Percentiles rank a stretch among this genome's conserved stretches.
Conservation (phyloP, 2,888 invertebrate species). For the Drepanosiphum platanoidis region DNA sequence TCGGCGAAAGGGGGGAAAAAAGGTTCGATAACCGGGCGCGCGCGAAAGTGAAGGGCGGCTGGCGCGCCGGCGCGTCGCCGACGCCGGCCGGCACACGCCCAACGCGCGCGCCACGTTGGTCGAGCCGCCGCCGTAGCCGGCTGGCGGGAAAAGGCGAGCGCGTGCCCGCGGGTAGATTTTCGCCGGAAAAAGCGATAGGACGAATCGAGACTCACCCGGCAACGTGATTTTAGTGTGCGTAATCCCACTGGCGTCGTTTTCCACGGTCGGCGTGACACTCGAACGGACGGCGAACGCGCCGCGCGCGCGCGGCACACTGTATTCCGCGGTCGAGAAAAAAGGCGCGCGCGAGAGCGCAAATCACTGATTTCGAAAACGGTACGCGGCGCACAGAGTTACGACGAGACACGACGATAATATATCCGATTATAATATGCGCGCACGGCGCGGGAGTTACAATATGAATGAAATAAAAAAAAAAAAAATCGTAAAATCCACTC, state of each 20-base stretch:
- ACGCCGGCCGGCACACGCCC: constrained; percentile 61
- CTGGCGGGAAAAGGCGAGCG: constrained; percentile 33
- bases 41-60: constrained; percentile 63
- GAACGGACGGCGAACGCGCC: neutral
- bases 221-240: constrained; percentile 49
- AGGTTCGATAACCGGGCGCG: constrained; percentile 55
- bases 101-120: constrained; percentile 61
- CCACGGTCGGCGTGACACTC: neutral
- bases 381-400: neutral
- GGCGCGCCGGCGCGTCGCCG: constrained; percentile 55
- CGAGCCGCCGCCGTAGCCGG: constrained; percentile 20
- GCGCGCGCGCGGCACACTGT: neutral
- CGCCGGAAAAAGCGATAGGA: neutral
- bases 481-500: neutral
- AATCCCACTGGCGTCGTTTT: constrained; percentile 23
- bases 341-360: no score
- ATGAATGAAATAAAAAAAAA: neutral
- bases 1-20: constrained; percentile 35
- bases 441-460: neutral
- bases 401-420: neutral
- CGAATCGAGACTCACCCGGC: constrained; percentile 55
- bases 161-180: neutral
- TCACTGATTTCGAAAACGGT: no score
- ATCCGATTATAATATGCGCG: neutral
- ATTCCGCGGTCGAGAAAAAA: no score